Conservation (phyloP, 2,113 vertebrate genomes). For the Epinephelus cyanopodus region DNA sequence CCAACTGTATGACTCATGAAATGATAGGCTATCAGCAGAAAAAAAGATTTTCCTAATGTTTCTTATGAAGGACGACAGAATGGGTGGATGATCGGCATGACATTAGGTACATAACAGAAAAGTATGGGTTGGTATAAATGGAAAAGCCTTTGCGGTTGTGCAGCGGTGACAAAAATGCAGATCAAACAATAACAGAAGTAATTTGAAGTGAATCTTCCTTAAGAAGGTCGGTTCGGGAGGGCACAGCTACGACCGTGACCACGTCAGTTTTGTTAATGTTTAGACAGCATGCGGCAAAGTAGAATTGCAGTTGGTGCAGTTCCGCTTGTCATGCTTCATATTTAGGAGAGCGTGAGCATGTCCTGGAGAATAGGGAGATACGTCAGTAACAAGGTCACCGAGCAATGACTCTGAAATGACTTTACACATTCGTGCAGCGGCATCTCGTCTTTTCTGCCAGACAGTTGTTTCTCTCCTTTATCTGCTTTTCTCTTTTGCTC, state of each 20-base stretch:
- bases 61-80: neutral
- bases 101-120: neutral
- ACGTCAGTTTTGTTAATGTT: slow-evolving; percentile 63
- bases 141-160: neutral
- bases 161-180: neutral
- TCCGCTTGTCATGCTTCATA: slow-evolving; percentile 66
- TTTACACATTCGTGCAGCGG: slow-evolving; percentile 16
- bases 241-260: slow-evolving; percentile 26
- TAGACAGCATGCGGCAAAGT: slow-evolving; percentile 53
- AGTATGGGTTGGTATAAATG: neutral
- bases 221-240: slow-evolving; percentile 54
- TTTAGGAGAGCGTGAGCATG: slow-evolving; percentile 39
- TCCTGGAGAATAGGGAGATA: slow-evolving; percentile 45
- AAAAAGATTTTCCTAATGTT: too few species aligned
- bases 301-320: slow-evolving; percentile 66
- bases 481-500: slow-evolving; percentile 3
- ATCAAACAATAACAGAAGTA: slow-evolving; percentile 17
- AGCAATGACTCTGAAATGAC: slow-evolving; percentile 36
- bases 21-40: too few species aligned
- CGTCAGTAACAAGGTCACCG: slow-evolving; percentile 64
- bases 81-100: neutral
- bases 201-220: slow-evolving; percentile 58
- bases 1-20: too few species aligned
- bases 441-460: slow-evolving; percentile 13
- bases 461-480: slow-evolving; percentile 2